Percentiles rank a stretch among this genome's conserved stretches.
phyloP scores from a whole-genome alignment of 2,888 invertebrate genomes.

The Hyposoter didymator region DNA sequence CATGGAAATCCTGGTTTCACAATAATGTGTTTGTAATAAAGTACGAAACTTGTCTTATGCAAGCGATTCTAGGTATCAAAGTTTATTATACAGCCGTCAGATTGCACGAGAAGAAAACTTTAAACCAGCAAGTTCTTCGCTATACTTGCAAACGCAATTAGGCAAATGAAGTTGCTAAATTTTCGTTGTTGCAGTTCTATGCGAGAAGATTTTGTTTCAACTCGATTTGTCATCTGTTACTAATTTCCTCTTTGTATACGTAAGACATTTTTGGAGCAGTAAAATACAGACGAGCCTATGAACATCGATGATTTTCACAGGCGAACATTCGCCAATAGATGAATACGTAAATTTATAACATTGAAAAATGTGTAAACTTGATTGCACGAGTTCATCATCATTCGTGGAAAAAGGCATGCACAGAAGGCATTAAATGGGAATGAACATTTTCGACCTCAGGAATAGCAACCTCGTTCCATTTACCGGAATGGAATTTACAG shows the following conservation, averaged over 20 bases:
- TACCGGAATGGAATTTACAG: not conserved
- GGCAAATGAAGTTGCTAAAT: slow-evolving; percentile 51
- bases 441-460: not conserved
- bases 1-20: not conserved
- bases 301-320: too few relatives aligned
- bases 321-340: not conserved
- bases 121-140: slow-evolving; percentile 39
- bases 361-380: not conserved
- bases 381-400: slow-evolving; percentile 36
- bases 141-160: slow-evolving; percentile 50
- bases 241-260: not conserved
- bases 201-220: slow-evolving; percentile 27
- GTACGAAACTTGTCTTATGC: not conserved
- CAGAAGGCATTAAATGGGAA: not conserved
- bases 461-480: not conserved
- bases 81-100: not conserved
- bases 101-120: slow-evolving; percentile 34
- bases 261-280: not conserved
- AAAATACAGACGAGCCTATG: slow-evolving; percentile 2
- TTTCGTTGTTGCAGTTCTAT: slow-evolving; percentile 10
- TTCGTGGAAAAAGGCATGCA: not conserved
- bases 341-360: not conserved
- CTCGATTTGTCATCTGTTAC: slow-evolving; percentile 47
- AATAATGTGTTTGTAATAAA: not conserved
- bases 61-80: not conserved